These are phyloP conservation scores for Pararge aegeria DNA, from an alignment of 1,140 invertebrate genomes.

Conservation along the genomic window DNA sequence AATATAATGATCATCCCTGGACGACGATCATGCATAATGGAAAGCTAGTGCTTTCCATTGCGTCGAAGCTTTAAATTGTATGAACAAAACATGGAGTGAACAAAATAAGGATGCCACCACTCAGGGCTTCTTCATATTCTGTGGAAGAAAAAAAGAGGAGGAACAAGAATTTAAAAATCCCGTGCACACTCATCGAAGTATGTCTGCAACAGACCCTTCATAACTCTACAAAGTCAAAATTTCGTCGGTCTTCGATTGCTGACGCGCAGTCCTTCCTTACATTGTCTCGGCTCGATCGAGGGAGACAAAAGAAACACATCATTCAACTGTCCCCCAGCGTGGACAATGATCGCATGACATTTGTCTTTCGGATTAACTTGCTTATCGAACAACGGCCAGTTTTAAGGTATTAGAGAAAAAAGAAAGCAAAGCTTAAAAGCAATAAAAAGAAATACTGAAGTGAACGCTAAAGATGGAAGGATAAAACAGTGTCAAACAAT, in stretches of 20 bases:
- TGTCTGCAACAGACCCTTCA: conserved; percentile 1
- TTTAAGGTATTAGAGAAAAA: conserved; percentile 10
- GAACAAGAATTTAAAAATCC: no score
- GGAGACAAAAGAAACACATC: conserved; percentile 74
- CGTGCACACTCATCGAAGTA: neutral
- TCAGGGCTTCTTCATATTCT: no score
- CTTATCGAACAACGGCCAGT: conserved; percentile 52
- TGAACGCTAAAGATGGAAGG: neutral
- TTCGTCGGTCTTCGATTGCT: conserved; percentile 50
- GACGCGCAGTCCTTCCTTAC: conserved; percentile 57
- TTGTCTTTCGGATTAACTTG: conserved; percentile 71
- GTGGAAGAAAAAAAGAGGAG: no score
- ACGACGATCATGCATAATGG: no score
- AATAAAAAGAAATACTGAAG: neutral
- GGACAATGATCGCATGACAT: conserved; percentile 62
- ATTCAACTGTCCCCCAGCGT: conserved; percentile 52
- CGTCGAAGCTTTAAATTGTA: no score
- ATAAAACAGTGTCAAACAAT: no score
- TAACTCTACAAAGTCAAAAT: conserved; percentile 36
- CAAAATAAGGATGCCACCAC: no score
- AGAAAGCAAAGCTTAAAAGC: neutral
- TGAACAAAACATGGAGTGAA: no score
- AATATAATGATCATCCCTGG: no score
- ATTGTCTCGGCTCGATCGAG: conserved; percentile 57
- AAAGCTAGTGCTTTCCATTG: no score